Conservation (phyloP, 1,140 invertebrate genomes). For the Drosophila nasuta region DNA sequence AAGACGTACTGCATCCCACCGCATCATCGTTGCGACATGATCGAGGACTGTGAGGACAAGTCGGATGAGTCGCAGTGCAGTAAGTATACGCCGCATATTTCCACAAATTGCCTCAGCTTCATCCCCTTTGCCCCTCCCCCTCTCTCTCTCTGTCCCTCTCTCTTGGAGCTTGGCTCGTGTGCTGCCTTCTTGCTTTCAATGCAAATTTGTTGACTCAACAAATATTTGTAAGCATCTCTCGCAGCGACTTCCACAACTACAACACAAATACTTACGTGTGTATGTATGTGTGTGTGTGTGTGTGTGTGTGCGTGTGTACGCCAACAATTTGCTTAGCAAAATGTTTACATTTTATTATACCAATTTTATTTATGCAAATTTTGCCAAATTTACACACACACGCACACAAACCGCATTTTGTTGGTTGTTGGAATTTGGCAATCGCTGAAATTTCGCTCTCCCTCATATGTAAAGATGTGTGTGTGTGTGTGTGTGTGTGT, state of each 20-base stretch:
- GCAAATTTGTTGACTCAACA: conserved; percentile 72
- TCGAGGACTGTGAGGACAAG: conserved; percentile 96
- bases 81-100: conserved; percentile 87
- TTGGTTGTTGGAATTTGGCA: conserved; percentile 36
- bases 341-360: conserved; percentile 82
- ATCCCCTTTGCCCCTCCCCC: not conserved
- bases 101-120: not conserved
- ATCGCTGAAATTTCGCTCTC: conserved; percentile 21
- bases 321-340: conserved; percentile 78
- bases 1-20: conserved; percentile 96
- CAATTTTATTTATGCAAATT: conserved; percentile 83
- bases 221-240: conserved; percentile 60
- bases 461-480: not conserved
- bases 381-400: conserved; percentile 55
- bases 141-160: not conserved
- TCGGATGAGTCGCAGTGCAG: conserved; percentile 97
- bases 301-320: conserved; percentile 19
- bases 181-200: conserved; percentile 51
- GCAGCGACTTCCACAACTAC: conserved; percentile 1
- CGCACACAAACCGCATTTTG: conserved; percentile 50
- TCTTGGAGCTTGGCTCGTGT: not conserved
- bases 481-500: not conserved
- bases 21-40: conserved; percentile 96
- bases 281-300: not conserved
- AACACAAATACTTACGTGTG: not conserved